Evolutionary conservation across 2,797 vertebrate genomes (phyloP).

Genomic region (Discoglossus pictus): DNA sequence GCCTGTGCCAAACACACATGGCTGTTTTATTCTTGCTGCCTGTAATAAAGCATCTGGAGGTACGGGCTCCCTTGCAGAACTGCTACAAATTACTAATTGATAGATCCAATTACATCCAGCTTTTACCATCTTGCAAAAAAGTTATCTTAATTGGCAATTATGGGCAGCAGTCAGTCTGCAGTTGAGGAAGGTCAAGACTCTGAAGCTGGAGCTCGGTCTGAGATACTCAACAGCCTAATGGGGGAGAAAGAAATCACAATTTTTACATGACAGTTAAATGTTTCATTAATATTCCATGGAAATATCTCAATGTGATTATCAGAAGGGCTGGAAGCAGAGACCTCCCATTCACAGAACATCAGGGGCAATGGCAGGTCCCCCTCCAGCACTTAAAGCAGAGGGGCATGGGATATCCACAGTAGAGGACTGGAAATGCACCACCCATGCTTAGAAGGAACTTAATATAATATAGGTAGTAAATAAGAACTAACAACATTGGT

Average conservation of each 20-base stretch:
- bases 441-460: too few species aligned
- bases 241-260: constrained; percentile 47
- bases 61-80: constrained; percentile 39
- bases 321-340: constrained; percentile 9
- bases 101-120: constrained; percentile 53
- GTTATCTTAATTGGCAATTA: constrained; percentile 53
- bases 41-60: constrained; percentile 49
- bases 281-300: constrained; percentile 50
- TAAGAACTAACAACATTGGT: too few species aligned
- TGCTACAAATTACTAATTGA: constrained; percentile 53
- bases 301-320: constrained; percentile 43
- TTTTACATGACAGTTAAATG: constrained; percentile 46
- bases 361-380: too few species aligned
- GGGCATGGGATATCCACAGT: too few species aligned
- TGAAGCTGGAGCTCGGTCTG: constrained; percentile 40
- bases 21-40: constrained; percentile 47
- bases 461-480: too few species aligned
- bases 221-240: constrained; percentile 41
- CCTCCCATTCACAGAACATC: constrained; percentile 22
- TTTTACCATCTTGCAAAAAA: constrained; percentile 53
- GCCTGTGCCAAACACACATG: constrained; percentile 38
- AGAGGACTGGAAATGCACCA: too few species aligned
- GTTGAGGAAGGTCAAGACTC: constrained; percentile 48
- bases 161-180: constrained; percentile 52
- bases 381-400: too few species aligned